Base-by-base conservation (phyloP, 2,888 invertebrate genomes). In the Subacronicta megacephala region DNA sequence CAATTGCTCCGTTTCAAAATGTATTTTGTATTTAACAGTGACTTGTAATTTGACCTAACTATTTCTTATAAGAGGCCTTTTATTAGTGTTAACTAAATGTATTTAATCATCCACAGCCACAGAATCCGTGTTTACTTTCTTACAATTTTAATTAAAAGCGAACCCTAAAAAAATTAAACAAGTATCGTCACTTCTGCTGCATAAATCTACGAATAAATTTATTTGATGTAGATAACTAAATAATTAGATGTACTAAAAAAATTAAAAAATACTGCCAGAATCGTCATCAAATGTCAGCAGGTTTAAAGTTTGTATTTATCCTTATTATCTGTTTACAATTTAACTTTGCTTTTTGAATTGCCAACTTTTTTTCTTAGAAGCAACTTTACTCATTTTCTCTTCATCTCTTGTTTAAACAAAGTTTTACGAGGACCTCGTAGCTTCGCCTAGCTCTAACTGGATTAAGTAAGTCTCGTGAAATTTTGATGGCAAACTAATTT, bases 341-440 rank as follows among this genome's bases (percentile, higher is more conserved):
- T 81, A 86, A 86, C 83, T 87, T 88, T 74, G 80, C 81, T 82
- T 82, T 80, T 79, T 77, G 77, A 84, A 85, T 85, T 79, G 77
- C 67, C 54, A 88, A 87, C 78, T 87, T 90, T 90, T 87, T 89
- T 84, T 77, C 69, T 78, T 68, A 77, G 75, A 77, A 73, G 73
- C 74, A 93, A 92, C 92, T 92, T 93, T 92, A 82, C 88, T 92
- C 91, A 91, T 93, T 91, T 92, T 90, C 90, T 86, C 81, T 75
- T 84, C 84, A 86, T 84, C 83, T 85, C 86, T 88, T 85, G 84
- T 87, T 87, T 86, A 89, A 88, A 88, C 83, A 88, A 90, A 90
- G 84, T 90, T 90, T 78, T 63, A 65, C 70, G 72, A 80, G 74
- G 82, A 84, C 84, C 84, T 79, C 77, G 77, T 73, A 82, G 79